Evolutionary conservation across 2,888 invertebrate genomes (phyloP).

Genomic region (Sussaba pulchella): DNA sequence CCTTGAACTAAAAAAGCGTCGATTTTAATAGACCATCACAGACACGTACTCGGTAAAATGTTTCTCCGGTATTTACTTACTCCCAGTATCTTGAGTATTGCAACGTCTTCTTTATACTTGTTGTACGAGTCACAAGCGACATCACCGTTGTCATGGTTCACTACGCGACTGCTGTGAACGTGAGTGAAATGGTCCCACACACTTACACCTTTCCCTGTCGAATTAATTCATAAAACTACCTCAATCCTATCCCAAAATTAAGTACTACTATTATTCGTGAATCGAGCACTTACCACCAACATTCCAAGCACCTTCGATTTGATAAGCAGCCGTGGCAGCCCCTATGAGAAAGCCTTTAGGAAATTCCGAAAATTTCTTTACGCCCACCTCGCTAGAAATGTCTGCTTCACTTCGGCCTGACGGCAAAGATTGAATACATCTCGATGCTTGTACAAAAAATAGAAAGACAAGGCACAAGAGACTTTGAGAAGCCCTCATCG

Average conservation of each 20-base stretch:
- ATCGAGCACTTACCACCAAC: slow-evolving; percentile 85
- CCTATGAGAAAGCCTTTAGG: slow-evolving; percentile 64
- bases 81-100: slow-evolving; percentile 65
- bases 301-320: slow-evolving; percentile 88
- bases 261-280: neutral
- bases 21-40: neutral
- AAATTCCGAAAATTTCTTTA: neutral
- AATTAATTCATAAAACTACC: no score
- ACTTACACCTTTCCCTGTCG: slow-evolving; percentile 77
- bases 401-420: no score
- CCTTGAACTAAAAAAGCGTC: slow-evolving; percentile 79
- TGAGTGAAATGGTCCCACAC: slow-evolving; percentile 87
- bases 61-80: slow-evolving; percentile 80
- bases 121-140: slow-evolving; percentile 90
- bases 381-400: no score
- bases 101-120: slow-evolving; percentile 86
- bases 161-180: slow-evolving; percentile 85
- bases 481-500: no score
- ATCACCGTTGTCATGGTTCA: slow-evolving; percentile 87
- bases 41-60: neutral
- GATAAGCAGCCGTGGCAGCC: slow-evolving; percentile 86
- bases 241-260: no score
- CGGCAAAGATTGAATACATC: no score
- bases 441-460: no score
- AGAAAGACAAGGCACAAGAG: no score